Conservation (phyloP, 2,797 vertebrate species). For the Potorous gilbertii region DNA sequence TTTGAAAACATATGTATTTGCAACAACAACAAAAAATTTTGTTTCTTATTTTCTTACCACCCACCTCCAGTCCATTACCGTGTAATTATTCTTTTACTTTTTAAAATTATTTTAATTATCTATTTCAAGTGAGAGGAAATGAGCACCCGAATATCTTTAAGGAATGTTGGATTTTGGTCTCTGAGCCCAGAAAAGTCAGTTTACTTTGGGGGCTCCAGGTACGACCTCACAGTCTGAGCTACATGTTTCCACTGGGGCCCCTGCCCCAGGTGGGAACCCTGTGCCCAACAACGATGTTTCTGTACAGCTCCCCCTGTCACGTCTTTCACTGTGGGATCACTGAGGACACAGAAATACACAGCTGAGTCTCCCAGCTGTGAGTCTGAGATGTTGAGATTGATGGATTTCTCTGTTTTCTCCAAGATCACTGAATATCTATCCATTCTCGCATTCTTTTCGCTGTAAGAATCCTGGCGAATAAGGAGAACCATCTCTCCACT, state of each 20-base stretch:
- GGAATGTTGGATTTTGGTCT: not conserved
- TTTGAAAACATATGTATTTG: not conserved
- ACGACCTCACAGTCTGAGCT: not conserved
- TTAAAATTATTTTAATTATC: not conserved
- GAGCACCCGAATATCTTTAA: not conserved
- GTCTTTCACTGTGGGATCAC: not conserved
- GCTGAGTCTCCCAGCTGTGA: constrained; percentile 29
- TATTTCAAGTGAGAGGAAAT: not conserved
- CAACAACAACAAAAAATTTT: not conserved
- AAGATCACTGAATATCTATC: constrained; percentile 27
- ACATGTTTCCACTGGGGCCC: not conserved
- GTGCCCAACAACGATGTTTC: constrained; percentile 23
- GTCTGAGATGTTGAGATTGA: constrained; percentile 30
- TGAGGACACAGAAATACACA: constrained; percentile 38
- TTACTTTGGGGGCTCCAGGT: not conserved
- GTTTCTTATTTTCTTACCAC: not conserved
- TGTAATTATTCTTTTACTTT: not conserved
- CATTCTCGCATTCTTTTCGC: not conserved
- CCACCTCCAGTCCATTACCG: too few species aligned
- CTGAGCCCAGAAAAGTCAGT: not conserved
- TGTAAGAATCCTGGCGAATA: not conserved
- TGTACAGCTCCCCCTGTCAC: constrained; percentile 21
- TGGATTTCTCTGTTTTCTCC: not conserved
- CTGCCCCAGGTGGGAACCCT: not conserved
- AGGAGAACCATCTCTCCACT: constrained; percentile 11